Evolutionary conservation across 2,888 invertebrate species (phyloP).

Genomic region (Metopia argyrocephala): DNA sequence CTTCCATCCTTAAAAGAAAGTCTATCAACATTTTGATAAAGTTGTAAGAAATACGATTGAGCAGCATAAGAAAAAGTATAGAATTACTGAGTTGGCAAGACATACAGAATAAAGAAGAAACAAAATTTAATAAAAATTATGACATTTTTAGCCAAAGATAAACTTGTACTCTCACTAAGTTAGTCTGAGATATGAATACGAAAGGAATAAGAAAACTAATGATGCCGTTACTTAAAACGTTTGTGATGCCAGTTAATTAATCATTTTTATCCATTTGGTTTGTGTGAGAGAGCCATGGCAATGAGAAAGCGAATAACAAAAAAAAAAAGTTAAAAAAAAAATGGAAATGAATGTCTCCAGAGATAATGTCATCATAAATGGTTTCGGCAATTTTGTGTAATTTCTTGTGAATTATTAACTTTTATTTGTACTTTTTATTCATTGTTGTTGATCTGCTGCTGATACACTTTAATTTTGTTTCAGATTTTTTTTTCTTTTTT

Average conservation of each 20-base stretch:
- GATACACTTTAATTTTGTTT: neutral
- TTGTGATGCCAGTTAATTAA: slow-evolving; percentile 66
- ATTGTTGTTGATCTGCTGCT: slow-evolving; percentile 10
- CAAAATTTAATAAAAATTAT: slow-evolving; percentile 51
- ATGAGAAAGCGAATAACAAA: neutral
- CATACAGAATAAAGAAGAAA: slow-evolving; percentile 3
- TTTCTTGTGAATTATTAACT: slow-evolving; percentile 75
- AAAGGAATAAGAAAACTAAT: neutral
- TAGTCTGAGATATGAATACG: neutral
- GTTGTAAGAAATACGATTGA: neutral
- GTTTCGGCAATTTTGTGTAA: slow-evolving; percentile 77
- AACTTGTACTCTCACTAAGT: neutral
- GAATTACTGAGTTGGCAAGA: slow-evolving; percentile 30
- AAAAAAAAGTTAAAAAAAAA: neutral
- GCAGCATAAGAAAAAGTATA: slow-evolving; percentile 23
- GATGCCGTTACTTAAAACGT: slow-evolving; percentile 38
- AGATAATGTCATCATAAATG: slow-evolving; percentile 79
- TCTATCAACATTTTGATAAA: slow-evolving; percentile 43
- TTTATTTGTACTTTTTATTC: slow-evolving; percentile 54
- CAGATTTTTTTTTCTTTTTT: slow-evolving; percentile 1
- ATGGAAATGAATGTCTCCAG: slow-evolving; percentile 71
- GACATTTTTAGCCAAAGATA: slow-evolving; percentile 6
- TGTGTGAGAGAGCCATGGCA: neutral
- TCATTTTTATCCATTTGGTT: slow-evolving; percentile 59
- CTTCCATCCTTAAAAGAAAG: too few species aligned